These are phyloP conservation scores for Gymnocheta viridis DNA, from an alignment of 2,888 invertebrate genomes.

Conservation along the genomic window DNA sequence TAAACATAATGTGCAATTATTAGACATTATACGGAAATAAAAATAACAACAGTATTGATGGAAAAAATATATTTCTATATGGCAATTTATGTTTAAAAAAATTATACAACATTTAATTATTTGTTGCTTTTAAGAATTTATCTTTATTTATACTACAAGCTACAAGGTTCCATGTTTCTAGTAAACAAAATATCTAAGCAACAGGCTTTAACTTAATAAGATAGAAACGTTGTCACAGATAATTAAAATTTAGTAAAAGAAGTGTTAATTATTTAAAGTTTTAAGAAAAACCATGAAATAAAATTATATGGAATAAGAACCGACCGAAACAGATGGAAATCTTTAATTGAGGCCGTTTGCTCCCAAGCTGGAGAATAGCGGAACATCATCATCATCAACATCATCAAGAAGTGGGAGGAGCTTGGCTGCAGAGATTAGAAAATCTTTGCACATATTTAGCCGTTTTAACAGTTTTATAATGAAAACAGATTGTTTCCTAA, in stretches of 20 bases:
- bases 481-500: no score
- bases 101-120: not conserved
- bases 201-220: not conserved
- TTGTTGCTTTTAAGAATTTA: not conserved
- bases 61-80: conserved; percentile 15
- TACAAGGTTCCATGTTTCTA: no score
- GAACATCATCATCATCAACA: no score
- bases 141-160: no score
- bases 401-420: no score
- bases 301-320: not conserved
- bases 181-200: conserved; percentile 40
- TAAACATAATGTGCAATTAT: conserved; percentile 58
- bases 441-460: no score
- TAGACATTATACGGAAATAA: conserved; percentile 51
- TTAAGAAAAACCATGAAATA: not conserved
- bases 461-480: no score
- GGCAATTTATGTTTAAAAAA: conserved; percentile 9
- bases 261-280: not conserved
- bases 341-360: not conserved
- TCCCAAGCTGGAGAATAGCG: no score
- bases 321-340: not conserved
- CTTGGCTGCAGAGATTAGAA: no score
- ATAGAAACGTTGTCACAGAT: not conserved
- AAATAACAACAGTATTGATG: conserved; percentile 22
- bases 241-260: not conserved